phyloP scores from a whole-genome alignment of 2,113 vertebrate species.

The Nymphicus hollandicus region DNA sequence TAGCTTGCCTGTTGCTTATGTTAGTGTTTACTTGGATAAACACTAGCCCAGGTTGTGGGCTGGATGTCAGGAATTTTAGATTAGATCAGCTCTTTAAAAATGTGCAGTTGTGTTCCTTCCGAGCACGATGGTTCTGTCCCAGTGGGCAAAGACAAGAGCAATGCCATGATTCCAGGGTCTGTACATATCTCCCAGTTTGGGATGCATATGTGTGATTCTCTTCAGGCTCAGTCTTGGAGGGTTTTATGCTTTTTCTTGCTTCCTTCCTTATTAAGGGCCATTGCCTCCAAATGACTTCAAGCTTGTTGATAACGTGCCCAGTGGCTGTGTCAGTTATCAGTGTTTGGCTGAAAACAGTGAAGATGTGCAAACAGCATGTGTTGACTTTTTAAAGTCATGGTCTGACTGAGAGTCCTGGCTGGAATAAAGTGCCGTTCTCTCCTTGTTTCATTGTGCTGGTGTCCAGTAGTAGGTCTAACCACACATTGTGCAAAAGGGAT shows the following conservation, averaged over 20 bases:
- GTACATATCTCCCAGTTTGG: not conserved
- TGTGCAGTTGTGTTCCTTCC: not conserved
- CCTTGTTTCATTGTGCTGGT: not conserved
- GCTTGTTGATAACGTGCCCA: not conserved
- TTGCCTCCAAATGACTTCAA: not conserved
- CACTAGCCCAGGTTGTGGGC: not conserved
- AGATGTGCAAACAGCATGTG: not conserved
- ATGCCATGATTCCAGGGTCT: not conserved
- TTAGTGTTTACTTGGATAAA: not conserved
- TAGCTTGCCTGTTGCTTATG: not conserved
- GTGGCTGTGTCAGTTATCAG: not conserved
- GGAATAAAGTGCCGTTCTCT: not conserved
- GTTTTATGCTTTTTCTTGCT: not conserved
- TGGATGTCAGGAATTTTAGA: not conserved
- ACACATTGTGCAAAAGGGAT: not conserved
- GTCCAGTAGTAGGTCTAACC: not conserved
- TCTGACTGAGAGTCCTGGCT: not conserved
- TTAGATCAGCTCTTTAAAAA: not conserved
- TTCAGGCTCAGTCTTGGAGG: not conserved
- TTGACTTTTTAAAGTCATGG: not conserved
- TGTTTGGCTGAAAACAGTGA: not conserved
- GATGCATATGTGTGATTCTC: accelerated
- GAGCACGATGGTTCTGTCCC: not conserved
- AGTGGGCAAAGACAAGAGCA: accelerated
- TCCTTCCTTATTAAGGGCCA: not conserved